Evolutionary conservation across 2,797 vertebrate species (phyloP).

Genomic region (Tolypeutes matacus): DNA sequence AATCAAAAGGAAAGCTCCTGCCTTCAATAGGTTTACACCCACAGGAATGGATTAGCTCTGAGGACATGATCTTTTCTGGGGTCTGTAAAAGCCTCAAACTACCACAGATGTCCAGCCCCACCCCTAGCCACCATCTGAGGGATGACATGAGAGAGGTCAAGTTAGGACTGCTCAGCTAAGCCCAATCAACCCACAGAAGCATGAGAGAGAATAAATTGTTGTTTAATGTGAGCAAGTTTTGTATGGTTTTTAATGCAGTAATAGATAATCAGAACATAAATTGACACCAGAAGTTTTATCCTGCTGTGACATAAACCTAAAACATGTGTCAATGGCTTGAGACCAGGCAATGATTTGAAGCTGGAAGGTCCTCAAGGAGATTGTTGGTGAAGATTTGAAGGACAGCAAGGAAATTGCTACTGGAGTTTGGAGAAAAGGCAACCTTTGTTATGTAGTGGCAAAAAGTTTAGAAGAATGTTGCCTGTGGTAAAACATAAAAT

Average conservation of each 20-base stretch:
- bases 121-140: background rate
- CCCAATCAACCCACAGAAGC: background rate
- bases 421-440: background rate
- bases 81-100: too few species aligned
- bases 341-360: background rate
- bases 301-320: conserved; percentile 13
- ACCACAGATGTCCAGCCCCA: background rate
- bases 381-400: background rate
- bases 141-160: background rate
- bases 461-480: background rate
- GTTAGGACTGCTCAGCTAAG: background rate
- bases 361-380: background rate
- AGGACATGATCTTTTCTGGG: too few species aligned
- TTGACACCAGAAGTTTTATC: background rate
- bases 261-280: background rate
- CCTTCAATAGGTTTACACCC: too few species aligned
- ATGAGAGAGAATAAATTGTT: background rate
- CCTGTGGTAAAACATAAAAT: conserved; percentile 21
- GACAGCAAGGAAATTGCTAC: background rate
- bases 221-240: background rate
- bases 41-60: too few species aligned
- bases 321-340: background rate
- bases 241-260: background rate
- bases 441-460: background rate
- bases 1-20: too few species aligned